phyloP scores from a whole-genome alignment of 2,113 vertebrate species.

The Zosterops hypoxanthus region DNA sequence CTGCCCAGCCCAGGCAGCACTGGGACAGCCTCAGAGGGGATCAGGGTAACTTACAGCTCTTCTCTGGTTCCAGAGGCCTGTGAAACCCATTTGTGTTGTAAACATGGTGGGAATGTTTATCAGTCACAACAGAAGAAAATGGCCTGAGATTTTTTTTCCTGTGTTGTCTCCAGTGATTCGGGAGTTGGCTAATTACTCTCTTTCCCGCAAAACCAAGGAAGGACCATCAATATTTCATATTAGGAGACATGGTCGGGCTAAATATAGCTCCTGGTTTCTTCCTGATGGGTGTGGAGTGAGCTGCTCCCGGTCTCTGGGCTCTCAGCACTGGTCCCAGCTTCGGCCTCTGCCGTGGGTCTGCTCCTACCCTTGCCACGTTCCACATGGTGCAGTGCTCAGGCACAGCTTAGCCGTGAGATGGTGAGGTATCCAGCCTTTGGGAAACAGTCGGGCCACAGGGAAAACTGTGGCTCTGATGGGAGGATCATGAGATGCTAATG shows the following conservation, averaged over 20 bases:
- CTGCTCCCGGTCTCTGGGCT: accelerated
- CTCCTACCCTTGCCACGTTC: not conserved
- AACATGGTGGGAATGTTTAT: not conserved
- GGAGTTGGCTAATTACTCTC: not conserved
- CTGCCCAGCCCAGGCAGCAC: not conserved
- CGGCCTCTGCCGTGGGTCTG: not conserved
- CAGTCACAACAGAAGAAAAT: not conserved
- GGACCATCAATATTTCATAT: not conserved
- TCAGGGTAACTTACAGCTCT: not conserved
- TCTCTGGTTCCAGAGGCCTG: not conserved
- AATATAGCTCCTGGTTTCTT: not conserved
- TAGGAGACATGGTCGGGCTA: not conserved
- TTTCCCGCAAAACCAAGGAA: not conserved
- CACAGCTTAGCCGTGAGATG: not conserved
- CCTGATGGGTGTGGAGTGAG: accelerated
- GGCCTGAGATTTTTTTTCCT: not conserved
- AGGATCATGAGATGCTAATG: not conserved
- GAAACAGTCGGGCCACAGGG: not conserved
- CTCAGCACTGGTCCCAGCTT: accelerated
- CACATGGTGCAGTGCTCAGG: not conserved
- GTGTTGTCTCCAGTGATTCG: not conserved
- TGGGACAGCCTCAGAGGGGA: not conserved
- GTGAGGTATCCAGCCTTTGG: not conserved
- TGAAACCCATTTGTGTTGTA: not conserved
- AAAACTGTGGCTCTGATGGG: not conserved